Percentiles rank a stretch among this genome's conserved stretches.
phyloP scores from a whole-genome alignment of 2,888 invertebrate species.

The Resseliella maxima region DNA sequence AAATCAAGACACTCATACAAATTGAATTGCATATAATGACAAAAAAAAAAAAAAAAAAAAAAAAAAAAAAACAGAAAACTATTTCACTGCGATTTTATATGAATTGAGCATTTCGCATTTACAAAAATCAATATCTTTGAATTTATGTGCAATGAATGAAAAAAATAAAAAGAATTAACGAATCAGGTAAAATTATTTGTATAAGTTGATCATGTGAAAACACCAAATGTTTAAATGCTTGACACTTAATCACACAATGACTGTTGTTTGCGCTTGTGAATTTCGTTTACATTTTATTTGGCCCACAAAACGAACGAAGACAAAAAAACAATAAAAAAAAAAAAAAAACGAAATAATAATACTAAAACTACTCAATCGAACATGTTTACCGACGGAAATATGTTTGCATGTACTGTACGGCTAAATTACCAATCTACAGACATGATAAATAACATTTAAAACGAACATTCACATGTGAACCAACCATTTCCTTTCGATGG shows the following conservation, averaged over 20 bases:
- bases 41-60: not conserved
- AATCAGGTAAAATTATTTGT: constrained; percentile 1
- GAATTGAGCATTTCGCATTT: not conserved
- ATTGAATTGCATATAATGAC: not conserved
- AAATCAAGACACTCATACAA: not conserved
- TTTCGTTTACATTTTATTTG: not conserved
- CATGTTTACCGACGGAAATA: constrained; percentile 50
- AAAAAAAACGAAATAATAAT: not conserved
- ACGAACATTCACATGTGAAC: constrained; percentile 45
- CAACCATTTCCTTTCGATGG: constrained; percentile 27
- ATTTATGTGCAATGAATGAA: not conserved
- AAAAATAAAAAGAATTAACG: not conserved
- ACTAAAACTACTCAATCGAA: constrained; percentile 30
- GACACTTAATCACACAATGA: not conserved
- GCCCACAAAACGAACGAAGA: not conserved
- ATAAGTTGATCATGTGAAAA: not conserved
- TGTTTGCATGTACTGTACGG: constrained; percentile 49
- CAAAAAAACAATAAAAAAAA: not conserved
- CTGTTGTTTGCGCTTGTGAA: not conserved
- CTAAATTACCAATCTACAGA: constrained; percentile 33
- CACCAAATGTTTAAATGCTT: not conserved
- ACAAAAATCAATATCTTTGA: not conserved
- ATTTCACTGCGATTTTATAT: not conserved
- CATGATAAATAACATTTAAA: constrained; percentile 43
- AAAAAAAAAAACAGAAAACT: not conserved